A percentile compares a stretch with the other conserved stretches of the same genome.
Conservation (phyloP, 2,113 vertebrate genomes). For the Plotosus lineatus region DNA sequence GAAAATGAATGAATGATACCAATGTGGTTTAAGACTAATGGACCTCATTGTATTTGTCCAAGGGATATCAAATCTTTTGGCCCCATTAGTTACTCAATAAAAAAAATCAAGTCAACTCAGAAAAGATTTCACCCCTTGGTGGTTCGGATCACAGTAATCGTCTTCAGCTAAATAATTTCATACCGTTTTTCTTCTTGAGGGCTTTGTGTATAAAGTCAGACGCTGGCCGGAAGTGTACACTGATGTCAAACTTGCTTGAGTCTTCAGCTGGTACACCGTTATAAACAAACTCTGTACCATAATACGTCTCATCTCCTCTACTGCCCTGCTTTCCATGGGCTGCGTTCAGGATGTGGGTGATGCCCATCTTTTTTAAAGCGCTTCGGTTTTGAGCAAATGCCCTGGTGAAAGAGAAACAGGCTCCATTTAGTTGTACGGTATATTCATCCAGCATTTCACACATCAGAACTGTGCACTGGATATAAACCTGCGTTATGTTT, state of each 20-base stretch:
- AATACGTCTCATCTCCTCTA: constrained; percentile 85
- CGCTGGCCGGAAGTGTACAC: constrained; percentile 69
- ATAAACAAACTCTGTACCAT: constrained; percentile 77
- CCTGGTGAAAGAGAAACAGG: constrained; percentile 51
- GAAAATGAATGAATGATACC: too few species aligned
- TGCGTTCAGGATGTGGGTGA: constrained; percentile 78
- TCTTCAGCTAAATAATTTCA: constrained; percentile 5
- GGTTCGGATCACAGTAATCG: too few species aligned
- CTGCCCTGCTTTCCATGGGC: constrained; percentile 82
- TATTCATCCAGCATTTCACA: neutral
- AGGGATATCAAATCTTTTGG: too few species aligned
- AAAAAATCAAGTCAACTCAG: neutral
- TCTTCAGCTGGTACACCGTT: constrained; percentile 78
- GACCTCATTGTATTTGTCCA: neutral
- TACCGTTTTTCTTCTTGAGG: constrained; percentile 73
- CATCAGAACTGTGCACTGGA: neutral
- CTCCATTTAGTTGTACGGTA: neutral
- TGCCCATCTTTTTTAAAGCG: constrained; percentile 68
- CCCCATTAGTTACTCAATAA: neutral
- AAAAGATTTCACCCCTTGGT: neutral
- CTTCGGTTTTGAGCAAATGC: constrained; percentile 73
- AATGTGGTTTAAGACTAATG: neutral
- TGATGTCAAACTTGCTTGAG: constrained; percentile 75
- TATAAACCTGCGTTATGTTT: neutral
- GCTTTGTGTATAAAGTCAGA: constrained; percentile 77